Evolutionary conservation across 2,113 vertebrate genomes (phyloP).

Genomic region (Circaetus gallicus): DNA sequence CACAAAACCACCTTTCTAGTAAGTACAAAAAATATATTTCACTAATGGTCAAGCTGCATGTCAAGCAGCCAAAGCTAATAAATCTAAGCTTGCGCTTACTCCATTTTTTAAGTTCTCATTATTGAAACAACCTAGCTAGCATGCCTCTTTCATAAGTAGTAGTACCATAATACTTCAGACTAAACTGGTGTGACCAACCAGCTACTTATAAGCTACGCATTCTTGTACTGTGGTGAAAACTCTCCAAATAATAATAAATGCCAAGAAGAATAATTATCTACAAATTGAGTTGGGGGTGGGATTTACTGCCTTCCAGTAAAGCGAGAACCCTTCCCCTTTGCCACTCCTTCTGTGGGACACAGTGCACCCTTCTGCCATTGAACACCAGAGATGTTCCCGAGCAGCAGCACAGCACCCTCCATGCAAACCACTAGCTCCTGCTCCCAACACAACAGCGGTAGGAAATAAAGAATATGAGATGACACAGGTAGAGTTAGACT

Average conservation of each 20-base stretch:
- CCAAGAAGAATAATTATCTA: neutral
- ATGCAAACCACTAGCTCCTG: neutral
- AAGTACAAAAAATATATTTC: neutral
- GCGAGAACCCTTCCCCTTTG: neutral
- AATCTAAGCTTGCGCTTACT: neutral
- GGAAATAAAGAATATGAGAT: neutral
- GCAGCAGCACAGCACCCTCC: neutral
- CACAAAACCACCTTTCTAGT: neutral
- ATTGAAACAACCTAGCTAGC: neutral
- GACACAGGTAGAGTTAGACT: neutral
- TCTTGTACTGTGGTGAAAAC: neutral
- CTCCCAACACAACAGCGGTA: neutral
- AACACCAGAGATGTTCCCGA: accelerated
- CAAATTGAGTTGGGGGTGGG: neutral
- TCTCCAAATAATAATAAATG: neutral
- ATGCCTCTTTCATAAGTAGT: neutral
- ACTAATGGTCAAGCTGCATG: neutral
- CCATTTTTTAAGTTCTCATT: neutral
- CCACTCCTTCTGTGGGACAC: neutral
- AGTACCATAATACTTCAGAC: neutral
- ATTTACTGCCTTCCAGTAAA: neutral
- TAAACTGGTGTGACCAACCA: neutral
- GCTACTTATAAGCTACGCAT: neutral
- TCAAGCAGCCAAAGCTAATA: neutral
- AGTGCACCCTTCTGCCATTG: neutral